phyloP scores from a whole-genome alignment of 2,888 invertebrate species.

The Eupithecia subumbrata region DNA sequence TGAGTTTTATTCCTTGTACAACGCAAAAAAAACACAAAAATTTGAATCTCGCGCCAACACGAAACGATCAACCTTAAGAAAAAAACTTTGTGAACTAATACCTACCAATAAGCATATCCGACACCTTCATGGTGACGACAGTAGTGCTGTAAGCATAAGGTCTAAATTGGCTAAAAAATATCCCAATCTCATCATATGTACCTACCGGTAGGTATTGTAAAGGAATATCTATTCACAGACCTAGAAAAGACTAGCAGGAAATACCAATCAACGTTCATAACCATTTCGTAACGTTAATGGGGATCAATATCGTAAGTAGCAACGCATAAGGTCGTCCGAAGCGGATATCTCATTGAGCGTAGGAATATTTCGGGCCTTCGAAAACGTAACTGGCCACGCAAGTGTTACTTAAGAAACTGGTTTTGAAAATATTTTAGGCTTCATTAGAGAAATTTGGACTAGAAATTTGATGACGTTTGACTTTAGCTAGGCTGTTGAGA shows the following conservation, averaged over 20 bases:
- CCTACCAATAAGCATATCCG: too few species aligned
- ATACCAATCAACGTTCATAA: constrained; percentile 49
- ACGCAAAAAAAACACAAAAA: too few species aligned
- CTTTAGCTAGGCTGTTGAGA: too few species aligned
- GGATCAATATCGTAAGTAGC: constrained; percentile 34
- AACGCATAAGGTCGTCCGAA: constrained; percentile 15
- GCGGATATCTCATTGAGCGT: constrained; percentile 22
- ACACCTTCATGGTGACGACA: too few species aligned
- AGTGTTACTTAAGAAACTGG: background rate
- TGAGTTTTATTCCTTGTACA: too few species aligned
- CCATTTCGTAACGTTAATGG: constrained; percentile 36
- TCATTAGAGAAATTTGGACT: background rate
- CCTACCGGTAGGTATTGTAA: background rate
- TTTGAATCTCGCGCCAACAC: too few species aligned
- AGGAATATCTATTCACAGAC: constrained; percentile 25
- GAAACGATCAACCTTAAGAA: too few species aligned
- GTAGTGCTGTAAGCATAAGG: too few species aligned
- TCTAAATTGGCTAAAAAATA: too few species aligned
- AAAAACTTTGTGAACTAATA: too few species aligned
- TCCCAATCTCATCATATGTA: too few species aligned
- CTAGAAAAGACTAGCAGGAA: constrained; percentile 50
- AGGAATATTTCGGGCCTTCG: constrained; percentile 20
- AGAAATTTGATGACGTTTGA: background rate
- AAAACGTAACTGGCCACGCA: constrained; percentile 8
- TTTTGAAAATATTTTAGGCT: background rate